Evolutionary conservation across 2,797 vertebrate genomes (phyloP).

Genomic region (Mycteria americana): DNA sequence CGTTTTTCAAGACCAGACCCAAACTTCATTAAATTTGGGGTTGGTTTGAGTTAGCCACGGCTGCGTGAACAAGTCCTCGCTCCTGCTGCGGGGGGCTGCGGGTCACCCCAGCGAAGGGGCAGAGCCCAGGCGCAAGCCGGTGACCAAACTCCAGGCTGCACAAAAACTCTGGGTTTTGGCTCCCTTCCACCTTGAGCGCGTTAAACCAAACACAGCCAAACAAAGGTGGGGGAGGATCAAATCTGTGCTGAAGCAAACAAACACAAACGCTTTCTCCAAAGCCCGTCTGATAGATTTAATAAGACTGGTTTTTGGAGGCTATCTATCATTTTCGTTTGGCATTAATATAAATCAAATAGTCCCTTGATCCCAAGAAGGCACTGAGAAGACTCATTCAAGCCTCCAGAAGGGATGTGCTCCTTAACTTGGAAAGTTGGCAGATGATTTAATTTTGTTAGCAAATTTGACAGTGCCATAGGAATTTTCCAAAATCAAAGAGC

Average conservation of each 20-base stretch:
- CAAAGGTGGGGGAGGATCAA: not conserved
- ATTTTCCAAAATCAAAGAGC: slow-evolving; percentile 66
- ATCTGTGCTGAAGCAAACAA: not conserved
- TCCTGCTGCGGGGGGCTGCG: fast-evolving
- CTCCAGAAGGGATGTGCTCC: slow-evolving; percentile 46
- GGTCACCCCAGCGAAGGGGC: not conserved
- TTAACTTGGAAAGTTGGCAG: slow-evolving; percentile 55
- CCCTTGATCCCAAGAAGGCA: slow-evolving; percentile 33
- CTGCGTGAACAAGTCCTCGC: not conserved
- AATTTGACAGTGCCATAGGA: slow-evolving; percentile 55
- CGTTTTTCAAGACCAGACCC: not conserved
- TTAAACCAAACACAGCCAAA: not conserved
- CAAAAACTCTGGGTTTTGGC: not conserved
- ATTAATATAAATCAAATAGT: slow-evolving; percentile 31
- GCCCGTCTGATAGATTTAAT: not conserved
- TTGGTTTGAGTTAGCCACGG: not conserved
- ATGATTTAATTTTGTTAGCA: slow-evolving; percentile 51
- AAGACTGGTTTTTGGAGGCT: not conserved
- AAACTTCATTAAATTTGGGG: not conserved
- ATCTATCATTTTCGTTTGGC: not conserved
- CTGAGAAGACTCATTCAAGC: slow-evolving; percentile 25
- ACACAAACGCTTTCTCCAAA: not conserved
- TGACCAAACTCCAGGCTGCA: not conserved
- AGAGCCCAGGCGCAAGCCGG: not conserved
- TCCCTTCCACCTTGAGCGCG: not conserved